Evolutionary conservation across 2,113 vertebrate genomes (phyloP).

Genomic region (Coptodon bakossiorum): DNA sequence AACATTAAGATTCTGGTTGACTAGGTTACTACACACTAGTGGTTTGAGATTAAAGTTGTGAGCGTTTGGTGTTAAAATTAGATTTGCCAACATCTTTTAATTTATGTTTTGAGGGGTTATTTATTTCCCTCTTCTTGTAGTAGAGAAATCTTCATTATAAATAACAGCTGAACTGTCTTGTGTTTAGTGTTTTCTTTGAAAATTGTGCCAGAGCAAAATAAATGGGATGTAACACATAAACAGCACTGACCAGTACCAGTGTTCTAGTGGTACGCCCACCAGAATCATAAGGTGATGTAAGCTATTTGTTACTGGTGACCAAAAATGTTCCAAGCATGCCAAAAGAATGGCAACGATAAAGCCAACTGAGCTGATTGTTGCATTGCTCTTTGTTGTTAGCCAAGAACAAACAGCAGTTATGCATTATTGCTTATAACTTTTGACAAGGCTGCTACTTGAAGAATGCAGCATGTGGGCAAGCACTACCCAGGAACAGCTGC

Average conservation of each 20-base stretch:
- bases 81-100: neutral
- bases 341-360: neutral
- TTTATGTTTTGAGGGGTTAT: no score
- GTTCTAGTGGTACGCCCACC: neutral
- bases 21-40: no score
- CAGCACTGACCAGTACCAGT: neutral
- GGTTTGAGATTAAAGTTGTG: no score
- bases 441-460: neutral
- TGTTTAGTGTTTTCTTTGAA: neutral
- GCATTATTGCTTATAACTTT: neutral
- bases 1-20: no score
- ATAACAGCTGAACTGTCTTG: neutral
- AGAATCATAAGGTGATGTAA: neutral
- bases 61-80: no score
- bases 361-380: neutral
- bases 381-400: neutral
- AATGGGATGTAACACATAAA: neutral
- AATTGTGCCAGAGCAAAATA: neutral
- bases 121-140: neutral
- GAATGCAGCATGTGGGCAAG: neutral
- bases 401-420: neutral
- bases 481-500: neutral
- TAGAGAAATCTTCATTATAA: neutral
- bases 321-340: neutral
- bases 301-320: neutral